Evolutionary conservation across 2,797 vertebrate species (phyloP).

Genomic region (Cephalopachus bancanus): DNA sequence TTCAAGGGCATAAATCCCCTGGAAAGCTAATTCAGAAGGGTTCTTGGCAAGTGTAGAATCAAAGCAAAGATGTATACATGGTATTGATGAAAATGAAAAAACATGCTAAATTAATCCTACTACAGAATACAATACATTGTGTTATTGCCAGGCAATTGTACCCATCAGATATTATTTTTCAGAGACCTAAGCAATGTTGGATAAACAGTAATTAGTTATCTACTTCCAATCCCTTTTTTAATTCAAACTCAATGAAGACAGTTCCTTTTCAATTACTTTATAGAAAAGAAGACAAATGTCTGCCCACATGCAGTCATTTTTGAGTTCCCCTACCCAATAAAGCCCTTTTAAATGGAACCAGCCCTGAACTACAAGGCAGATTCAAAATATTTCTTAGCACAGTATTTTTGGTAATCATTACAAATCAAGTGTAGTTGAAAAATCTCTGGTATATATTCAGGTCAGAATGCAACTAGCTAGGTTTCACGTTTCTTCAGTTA

Average conservation of each 20-base stretch:
- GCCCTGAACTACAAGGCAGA: not conserved
- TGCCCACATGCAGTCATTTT: constrained; percentile 33
- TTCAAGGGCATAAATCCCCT: constrained; percentile 71
- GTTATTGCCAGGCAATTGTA: constrained; percentile 48
- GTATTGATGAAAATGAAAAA: constrained; percentile 71
- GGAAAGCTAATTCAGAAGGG: constrained; percentile 71
- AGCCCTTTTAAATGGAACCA: constrained; percentile 59
- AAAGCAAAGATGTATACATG: constrained; percentile 73
- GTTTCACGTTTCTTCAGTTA: constrained; percentile 24
- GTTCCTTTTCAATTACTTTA: constrained; percentile 54
- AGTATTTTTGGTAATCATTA: constrained; percentile 59
- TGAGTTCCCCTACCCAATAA: not conserved
- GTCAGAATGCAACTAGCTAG: constrained; percentile 19
- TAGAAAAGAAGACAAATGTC: constrained; percentile 37
- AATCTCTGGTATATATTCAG: constrained; percentile 22
- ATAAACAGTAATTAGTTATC: constrained; percentile 24
- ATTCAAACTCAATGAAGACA: constrained; percentile 42
- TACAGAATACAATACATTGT: constrained; percentile 39
- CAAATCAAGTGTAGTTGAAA: constrained; percentile 43
- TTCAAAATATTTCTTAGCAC: constrained; percentile 24
- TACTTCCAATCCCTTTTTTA: constrained; percentile 47
- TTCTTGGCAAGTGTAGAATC: constrained; percentile 76
- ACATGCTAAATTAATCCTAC: constrained; percentile 67
- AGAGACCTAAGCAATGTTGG: not conserved
- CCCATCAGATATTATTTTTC: constrained; percentile 64